A percentile compares a stretch with the other conserved stretches of the same genome.
phyloP scores from a whole-genome alignment of 2,797 vertebrate species.

The Sebastes dallii region DNA sequence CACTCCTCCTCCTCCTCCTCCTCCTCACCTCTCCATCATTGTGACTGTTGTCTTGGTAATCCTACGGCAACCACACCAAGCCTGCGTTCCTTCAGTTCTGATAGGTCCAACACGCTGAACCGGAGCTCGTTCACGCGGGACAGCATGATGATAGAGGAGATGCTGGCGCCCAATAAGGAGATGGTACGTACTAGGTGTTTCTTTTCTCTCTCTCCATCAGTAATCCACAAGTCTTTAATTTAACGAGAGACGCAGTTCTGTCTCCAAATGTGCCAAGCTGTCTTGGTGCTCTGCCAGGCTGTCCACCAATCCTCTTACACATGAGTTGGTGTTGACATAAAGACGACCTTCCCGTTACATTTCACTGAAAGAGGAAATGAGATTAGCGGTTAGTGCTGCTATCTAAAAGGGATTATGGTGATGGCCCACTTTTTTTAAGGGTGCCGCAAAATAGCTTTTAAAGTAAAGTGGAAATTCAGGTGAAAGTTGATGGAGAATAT shows the following conservation, averaged over 20 bases:
- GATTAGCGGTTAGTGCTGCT: constrained; percentile 31
- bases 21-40: constrained; percentile 61
- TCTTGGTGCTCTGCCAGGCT: constrained; percentile 10
- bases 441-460: not conserved
- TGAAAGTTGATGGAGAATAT: too few species aligned
- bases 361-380: constrained; percentile 45
- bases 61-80: constrained; percentile 79
- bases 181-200: constrained; percentile 82
- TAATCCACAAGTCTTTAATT: constrained; percentile 16
- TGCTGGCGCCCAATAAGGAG: constrained; percentile 91
- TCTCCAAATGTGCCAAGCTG: constrained; percentile 30
- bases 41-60: constrained; percentile 80
- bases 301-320: constrained; percentile 61
- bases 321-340: constrained; percentile 24
- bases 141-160: constrained; percentile 98
- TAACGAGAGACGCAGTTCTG: constrained; percentile 3
- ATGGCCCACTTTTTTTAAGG: constrained; percentile 13
- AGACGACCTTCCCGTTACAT: constrained; percentile 40
- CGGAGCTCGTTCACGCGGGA: constrained; percentile 94
- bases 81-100: constrained; percentile 99
- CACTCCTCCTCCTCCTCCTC: constrained; percentile 16
- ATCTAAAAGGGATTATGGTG: constrained; percentile 15
- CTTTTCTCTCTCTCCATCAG: not conserved
- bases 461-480: not conserved
- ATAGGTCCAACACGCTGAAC: constrained; percentile 98